phyloP scores from a whole-genome alignment of 2,888 invertebrate species.

The Zeuzera pyrina region DNA sequence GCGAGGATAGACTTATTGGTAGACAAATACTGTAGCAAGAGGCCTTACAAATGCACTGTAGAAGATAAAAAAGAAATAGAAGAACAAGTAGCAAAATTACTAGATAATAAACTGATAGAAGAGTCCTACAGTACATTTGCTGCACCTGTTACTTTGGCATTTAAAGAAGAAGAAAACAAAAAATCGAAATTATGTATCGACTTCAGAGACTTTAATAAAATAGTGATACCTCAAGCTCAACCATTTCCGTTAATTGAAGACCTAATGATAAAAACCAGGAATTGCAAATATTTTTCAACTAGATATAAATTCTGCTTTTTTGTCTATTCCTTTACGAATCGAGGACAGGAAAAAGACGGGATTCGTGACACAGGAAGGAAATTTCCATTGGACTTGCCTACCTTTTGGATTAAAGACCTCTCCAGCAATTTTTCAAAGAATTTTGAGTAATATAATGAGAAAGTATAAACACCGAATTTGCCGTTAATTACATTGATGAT shows the following conservation, averaged over 20 bases:
- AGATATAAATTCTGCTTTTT: constrained; percentile 36
- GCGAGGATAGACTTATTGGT: constrained; percentile 8
- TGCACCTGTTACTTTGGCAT: constrained; percentile 2
- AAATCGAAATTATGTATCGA: constrained; percentile 24
- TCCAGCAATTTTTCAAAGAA: constrained; percentile 22
- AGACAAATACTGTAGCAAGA: constrained; percentile 15
- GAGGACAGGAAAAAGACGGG: constrained; percentile 27
- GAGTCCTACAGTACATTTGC: constrained; percentile 4
- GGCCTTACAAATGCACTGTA: constrained; percentile 11
- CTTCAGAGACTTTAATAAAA: no score
- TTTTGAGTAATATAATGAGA: constrained; percentile 10
- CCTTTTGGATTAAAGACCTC: constrained; percentile 25
- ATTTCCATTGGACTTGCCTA: constrained; percentile 20
- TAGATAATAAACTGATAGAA: no score
- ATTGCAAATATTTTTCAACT: constrained; percentile 30
- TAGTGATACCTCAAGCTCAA: constrained; percentile 26
- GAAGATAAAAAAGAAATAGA: constrained; percentile 15
- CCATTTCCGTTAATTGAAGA: no score
- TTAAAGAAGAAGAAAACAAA: constrained; percentile 3
- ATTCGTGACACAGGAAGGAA: constrained; percentile 22
- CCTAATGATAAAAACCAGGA: constrained; percentile 24
- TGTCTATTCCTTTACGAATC: no score
- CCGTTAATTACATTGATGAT: no score
- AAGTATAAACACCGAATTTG: constrained; percentile 12
- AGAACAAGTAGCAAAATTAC: constrained; percentile 1